Conservation (phyloP, 2,888 invertebrate genomes). For the Eilema caniola region DNA sequence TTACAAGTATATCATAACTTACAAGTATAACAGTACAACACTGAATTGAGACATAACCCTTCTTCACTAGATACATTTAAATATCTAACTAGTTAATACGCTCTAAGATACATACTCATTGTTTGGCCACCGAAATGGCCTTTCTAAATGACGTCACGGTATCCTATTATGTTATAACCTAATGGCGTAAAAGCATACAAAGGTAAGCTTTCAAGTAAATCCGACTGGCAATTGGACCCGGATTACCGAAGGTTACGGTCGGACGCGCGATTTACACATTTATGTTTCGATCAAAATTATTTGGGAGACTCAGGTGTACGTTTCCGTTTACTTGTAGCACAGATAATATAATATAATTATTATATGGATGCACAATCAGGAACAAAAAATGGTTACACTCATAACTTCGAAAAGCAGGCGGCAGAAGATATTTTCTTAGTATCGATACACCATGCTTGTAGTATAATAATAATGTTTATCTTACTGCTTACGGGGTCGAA, state of each 20-base stretch:
- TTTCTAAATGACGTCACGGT: conserved; percentile 40
- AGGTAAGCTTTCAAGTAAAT: conserved; percentile 46
- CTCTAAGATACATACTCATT: conserved; percentile 29
- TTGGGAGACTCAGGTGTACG: background rate
- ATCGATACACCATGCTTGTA: too few relatives aligned
- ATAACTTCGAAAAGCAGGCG: too few relatives aligned
- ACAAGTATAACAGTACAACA: too few relatives aligned
- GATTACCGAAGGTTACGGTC: conserved; percentile 38
- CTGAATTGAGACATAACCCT: background rate
- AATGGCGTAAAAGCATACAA: conserved; percentile 49
- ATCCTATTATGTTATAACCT: conserved; percentile 33
- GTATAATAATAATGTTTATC: conserved; percentile 1
- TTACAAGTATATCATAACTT: too few relatives aligned
- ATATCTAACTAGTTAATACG: background rate
- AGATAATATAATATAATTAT: too few relatives aligned
- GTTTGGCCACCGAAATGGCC: conserved; percentile 33
- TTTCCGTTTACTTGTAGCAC: background rate
- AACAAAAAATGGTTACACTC: too few relatives aligned
- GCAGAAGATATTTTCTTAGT: too few relatives aligned
- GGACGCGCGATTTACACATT: conserved; percentile 31
- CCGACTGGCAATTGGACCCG: conserved; percentile 46
- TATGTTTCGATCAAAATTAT: conserved; percentile 31
- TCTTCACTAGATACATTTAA: background rate
- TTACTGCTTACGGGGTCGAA: too few relatives aligned
- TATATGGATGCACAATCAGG: too few relatives aligned